These are phyloP conservation scores for Coregonus suidteri DNA, from an alignment of 2,797 vertebrate species.

Conservation along the genomic window DNA sequence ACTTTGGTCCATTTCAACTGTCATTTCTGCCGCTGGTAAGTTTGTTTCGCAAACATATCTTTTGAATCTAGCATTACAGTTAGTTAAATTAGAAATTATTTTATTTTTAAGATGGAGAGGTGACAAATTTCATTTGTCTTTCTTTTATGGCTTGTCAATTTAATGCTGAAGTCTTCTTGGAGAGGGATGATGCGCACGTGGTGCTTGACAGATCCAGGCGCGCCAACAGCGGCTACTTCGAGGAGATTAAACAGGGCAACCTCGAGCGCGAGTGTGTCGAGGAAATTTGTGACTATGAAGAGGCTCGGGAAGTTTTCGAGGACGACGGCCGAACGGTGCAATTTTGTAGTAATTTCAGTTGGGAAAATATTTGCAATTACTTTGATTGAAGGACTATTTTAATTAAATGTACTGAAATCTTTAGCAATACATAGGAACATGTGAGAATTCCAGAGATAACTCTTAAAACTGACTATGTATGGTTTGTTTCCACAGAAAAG, in stretches of 20 bases:
- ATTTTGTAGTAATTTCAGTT: too few relatives aligned
- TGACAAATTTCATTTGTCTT: background rate
- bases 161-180: constrained; percentile 42
- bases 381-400: too few relatives aligned
- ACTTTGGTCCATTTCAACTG: constrained; percentile 28
- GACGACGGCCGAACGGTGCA: constrained; percentile 71
- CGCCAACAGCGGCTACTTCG: constrained; percentile 72
- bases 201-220: constrained; percentile 60
- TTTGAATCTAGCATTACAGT: constrained; percentile 43
- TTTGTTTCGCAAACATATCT: background rate
- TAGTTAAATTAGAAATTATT: too few relatives aligned
- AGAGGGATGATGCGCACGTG: constrained; percentile 39
- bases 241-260: constrained; percentile 79
- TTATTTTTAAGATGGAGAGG: background rate
- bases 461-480: background rate
- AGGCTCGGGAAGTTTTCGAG: constrained; percentile 83
- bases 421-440: background rate
- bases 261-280: constrained; percentile 82
- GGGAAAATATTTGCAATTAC: too few relatives aligned
- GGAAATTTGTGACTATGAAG: constrained; percentile 83
- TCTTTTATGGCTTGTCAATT: background rate
- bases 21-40: constrained; percentile 29
- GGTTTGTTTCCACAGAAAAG: constrained; percentile 50
- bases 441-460: background rate
- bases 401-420: background rate